A percentile compares a stretch with the other conserved stretches of the same genome.
phyloP scores from a whole-genome alignment of 1,140 invertebrate genomes.

The Harpegnathos saltator region DNA sequence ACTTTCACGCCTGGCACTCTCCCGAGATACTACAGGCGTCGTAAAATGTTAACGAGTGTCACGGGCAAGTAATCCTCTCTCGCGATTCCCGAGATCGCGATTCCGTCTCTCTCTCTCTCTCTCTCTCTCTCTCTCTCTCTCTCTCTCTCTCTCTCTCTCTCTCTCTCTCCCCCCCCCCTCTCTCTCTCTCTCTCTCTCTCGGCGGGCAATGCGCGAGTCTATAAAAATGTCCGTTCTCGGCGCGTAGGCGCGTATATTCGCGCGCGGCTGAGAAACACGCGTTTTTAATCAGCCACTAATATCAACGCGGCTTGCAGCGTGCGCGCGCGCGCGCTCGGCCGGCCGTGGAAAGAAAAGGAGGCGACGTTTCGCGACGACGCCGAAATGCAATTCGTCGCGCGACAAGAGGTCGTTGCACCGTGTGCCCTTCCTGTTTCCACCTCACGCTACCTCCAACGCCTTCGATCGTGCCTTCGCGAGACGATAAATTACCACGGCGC shows the following conservation, averaged over 20 bases:
- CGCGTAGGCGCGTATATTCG: neutral
- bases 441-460: slow-evolving; percentile 55
- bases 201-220: neutral
- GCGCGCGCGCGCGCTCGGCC: too few relatives aligned
- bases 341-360: slow-evolving; percentile 36
- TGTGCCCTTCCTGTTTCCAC: slow-evolving; percentile 69
- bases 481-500: slow-evolving; percentile 52
- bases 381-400: slow-evolving; percentile 71
- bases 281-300: neutral
- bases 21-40: too few relatives aligned
- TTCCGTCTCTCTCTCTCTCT: too few relatives aligned
- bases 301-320: too few relatives aligned
- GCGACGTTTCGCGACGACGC: slow-evolving; percentile 49
- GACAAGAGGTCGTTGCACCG: slow-evolving; percentile 69
- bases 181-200: too few relatives aligned
- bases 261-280: neutral
- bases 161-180: too few relatives aligned
- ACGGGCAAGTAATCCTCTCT: neutral
- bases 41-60: neutral
- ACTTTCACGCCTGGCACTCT: neutral
- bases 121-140: too few relatives aligned
- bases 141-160: too few relatives aligned
- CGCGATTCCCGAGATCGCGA: neutral
- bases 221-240: neutral
- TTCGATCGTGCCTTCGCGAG: slow-evolving; percentile 49